Base-by-base conservation (phyloP, 2,888 invertebrate species). In the Clepsis dumicolana region DNA sequence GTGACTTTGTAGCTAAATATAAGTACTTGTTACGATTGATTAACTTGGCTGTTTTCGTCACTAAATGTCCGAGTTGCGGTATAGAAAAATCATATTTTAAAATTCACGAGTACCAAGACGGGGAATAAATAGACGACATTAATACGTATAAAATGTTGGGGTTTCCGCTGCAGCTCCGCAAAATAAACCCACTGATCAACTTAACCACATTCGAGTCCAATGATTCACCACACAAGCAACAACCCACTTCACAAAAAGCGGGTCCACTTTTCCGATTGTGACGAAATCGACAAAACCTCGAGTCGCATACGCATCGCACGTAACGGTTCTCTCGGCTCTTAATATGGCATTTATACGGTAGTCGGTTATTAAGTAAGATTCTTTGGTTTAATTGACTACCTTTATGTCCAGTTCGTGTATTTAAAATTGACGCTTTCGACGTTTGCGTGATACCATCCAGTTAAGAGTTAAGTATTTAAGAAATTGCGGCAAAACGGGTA, bases 331-430 rank as follows among this genome's bases (percentile, higher is more conserved):
- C 84, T 82, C 82, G 83, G 80, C 80, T 86, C 84, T 89, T 87
- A 90, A 89, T 88, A 84, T 80, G 80, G 82, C 85, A 80, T 89
- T 90, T 90, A 88, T 87, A 88, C 88, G 87, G 87, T 88, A 87
- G 89, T 88, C 86, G 81, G 85, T 89, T 89, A 89, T 88, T 89
- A 88, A 89, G 86, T 87, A 87, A 88, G 86, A 88, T 85, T 87
- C 86, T 77, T 81, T 80, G 81, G 83, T 86, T 48, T 89, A 90
- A 89, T 89, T 89, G 86, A 82, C 79, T 83, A 85, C 81, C 79
- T 86, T 87, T 85, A 83, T 80, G 82, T 81, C 82, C 77, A 83
- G 80, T 82, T 80, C 78, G 80, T 80, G 82, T 78, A 78, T 82
- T 83, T 79, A 72, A 84, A 82, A 85, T 83, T 81, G 80, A 84